Percentiles rank a stretch among this genome's conserved stretches.
These are phyloP conservation scores for Rhea pennata DNA, from an alignment of 2,113 vertebrate genomes.

Conservation along the genomic window DNA sequence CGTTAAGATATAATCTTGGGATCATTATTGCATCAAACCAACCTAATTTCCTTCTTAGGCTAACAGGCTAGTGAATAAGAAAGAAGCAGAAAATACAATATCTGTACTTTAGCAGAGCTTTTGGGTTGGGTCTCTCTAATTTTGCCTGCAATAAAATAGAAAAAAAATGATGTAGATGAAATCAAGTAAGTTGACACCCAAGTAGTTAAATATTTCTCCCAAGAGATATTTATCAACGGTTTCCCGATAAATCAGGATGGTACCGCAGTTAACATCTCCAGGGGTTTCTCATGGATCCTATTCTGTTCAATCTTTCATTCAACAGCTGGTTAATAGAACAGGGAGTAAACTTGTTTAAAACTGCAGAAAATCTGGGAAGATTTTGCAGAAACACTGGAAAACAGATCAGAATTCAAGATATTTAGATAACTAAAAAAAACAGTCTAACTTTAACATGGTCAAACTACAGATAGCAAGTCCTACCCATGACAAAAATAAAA, in stretches of 20 bases:
- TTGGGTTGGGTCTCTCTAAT: not conserved
- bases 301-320: not conserved
- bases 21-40: not conserved
- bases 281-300: not conserved
- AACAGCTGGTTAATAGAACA: not conserved
- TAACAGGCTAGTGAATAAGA: not conserved
- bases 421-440: not conserved
- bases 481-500: not conserved
- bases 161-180: not conserved
- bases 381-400: not conserved
- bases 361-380: not conserved
- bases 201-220: not conserved
- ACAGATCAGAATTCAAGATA: slow-evolving; percentile 5
- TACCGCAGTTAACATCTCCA: not conserved
- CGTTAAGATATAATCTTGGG: not conserved
- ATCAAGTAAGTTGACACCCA: not conserved
- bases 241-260: slow-evolving; percentile 1
- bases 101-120: not conserved
- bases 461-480: not conserved
- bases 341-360: not conserved
- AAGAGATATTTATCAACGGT: not conserved
- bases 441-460: not conserved
- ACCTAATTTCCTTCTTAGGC: not conserved
- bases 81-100: not conserved
- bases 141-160: not conserved